phyloP scores from a whole-genome alignment of 2,888 invertebrate species.

The Papilio demoleus region DNA sequence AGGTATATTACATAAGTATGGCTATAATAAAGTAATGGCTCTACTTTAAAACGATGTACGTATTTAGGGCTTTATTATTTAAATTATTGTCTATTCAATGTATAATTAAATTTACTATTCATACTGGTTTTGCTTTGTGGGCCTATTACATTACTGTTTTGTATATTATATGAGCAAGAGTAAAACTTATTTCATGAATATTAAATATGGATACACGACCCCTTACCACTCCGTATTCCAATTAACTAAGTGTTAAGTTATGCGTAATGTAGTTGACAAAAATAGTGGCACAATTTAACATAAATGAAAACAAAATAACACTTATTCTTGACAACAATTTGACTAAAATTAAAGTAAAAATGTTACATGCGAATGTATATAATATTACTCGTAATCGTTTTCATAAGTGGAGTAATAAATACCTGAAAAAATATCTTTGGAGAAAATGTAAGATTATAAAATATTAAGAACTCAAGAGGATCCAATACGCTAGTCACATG shows the following conservation, averaged over 20 bases:
- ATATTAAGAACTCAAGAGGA: background rate
- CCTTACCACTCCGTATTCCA: slow-evolving; percentile 12
- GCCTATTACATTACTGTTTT: slow-evolving; percentile 29
- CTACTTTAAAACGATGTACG: background rate
- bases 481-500: background rate
- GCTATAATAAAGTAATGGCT: too few species aligned
- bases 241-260: slow-evolving; percentile 21
- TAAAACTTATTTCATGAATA: slow-evolving; percentile 38
- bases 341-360: too few species aligned
- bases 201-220: slow-evolving; percentile 28
- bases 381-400: too few species aligned
- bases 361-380: too few species aligned
- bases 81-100: background rate
- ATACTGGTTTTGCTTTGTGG: slow-evolving; percentile 2
- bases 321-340: too few species aligned
- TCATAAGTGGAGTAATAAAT: too few species aligned
- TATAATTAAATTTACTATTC: slow-evolving; percentile 12
- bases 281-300: background rate
- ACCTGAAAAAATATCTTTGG: too few species aligned
- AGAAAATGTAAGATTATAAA: background rate
- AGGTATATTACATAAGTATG: too few species aligned
- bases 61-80: background rate
- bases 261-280: slow-evolving; percentile 11
- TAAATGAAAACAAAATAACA: background rate
- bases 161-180: slow-evolving; percentile 24